A percentile compares a stretch with the other conserved stretches of the same genome.
Evolutionary conservation across 1,140 invertebrate species (phyloP).

Genomic region (Liolophura sinensis): DNA sequence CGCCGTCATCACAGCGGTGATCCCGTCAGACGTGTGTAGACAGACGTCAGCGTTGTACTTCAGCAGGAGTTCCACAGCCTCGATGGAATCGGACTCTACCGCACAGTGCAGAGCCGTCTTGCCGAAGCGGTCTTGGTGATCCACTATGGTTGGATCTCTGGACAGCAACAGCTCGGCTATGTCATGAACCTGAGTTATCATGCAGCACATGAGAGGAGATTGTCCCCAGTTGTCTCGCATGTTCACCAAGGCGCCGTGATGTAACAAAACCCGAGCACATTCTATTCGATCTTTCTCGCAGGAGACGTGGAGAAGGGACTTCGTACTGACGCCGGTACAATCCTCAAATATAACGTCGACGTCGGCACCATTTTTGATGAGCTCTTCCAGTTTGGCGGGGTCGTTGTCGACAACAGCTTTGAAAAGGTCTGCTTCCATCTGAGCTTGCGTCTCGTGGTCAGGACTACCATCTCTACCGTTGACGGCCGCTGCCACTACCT

Average conservation of each 20-base stretch:
- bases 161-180: slow-evolving; percentile 20
- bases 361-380: slow-evolving; percentile 28
- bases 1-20: neutral
- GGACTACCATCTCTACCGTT: no score
- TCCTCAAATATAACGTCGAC: slow-evolving; percentile 35
- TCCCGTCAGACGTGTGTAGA: slow-evolving; percentile 16
- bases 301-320: slow-evolving; percentile 37
- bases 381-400: slow-evolving; percentile 11
- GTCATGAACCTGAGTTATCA: slow-evolving; percentile 22
- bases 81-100: slow-evolving; percentile 10
- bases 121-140: slow-evolving; percentile 27
- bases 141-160: slow-evolving; percentile 10
- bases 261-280: slow-evolving; percentile 23
- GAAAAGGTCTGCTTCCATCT: slow-evolving; percentile 25
- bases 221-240: slow-evolving; percentile 33
- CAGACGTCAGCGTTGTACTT: slow-evolving; percentile 19
- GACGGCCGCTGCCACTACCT: no score
- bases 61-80: slow-evolving; percentile 18
- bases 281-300: slow-evolving; percentile 36
- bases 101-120: slow-evolving; percentile 26
- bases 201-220: slow-evolving; percentile 29
- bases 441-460: neutral
- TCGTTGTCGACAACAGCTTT: slow-evolving; percentile 28
- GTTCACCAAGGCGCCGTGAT: slow-evolving; percentile 18
- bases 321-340: slow-evolving; percentile 31